Conservation (phyloP, 1,140 invertebrate species). For the Holotrichia oblita region DNA sequence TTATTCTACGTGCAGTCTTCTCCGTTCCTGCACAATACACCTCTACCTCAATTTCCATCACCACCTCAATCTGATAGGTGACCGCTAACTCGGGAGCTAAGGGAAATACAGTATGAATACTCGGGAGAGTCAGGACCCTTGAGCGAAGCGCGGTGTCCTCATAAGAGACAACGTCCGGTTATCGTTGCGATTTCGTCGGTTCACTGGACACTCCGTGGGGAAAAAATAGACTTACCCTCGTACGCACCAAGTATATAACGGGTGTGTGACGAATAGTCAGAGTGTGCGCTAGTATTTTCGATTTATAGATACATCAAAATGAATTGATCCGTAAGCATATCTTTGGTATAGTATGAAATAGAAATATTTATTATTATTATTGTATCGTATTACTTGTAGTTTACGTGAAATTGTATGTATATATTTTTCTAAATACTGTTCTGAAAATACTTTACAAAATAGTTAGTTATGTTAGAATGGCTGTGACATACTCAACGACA, state of each 20-base stretch:
- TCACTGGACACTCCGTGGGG: conserved; percentile 47
- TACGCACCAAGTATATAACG: conserved; percentile 29
- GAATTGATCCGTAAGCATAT: too few relatives aligned
- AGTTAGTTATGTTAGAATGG: too few relatives aligned
- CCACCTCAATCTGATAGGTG: conserved; percentile 30
- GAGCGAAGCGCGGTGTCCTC: conserved; percentile 43
- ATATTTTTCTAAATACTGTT: too few relatives aligned
- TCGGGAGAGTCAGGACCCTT: conserved; percentile 32
- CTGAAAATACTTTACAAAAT: too few relatives aligned
- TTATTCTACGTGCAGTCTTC: not conserved
- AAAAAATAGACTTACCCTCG: conserved; percentile 44
- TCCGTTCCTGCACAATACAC: not conserved
- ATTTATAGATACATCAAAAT: not conserved
- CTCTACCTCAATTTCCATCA: conserved; percentile 8
- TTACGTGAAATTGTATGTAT: too few relatives aligned
- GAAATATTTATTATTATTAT: too few relatives aligned
- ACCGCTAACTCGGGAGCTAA: conserved; percentile 38
- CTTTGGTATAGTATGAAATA: not conserved
- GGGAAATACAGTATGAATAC: conserved; percentile 44
- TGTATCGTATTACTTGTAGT: too few relatives aligned
- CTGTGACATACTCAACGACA: too few relatives aligned
- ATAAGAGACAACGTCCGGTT: conserved; percentile 48
- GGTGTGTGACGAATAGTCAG: not conserved
- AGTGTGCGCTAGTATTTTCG: not conserved
- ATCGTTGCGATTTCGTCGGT: conserved; percentile 49